Evolutionary conservation across 2,888 invertebrate genomes (phyloP), one percentile per base, ranked within the genome.

Genomic region (Brenthis hecate): DNA sequence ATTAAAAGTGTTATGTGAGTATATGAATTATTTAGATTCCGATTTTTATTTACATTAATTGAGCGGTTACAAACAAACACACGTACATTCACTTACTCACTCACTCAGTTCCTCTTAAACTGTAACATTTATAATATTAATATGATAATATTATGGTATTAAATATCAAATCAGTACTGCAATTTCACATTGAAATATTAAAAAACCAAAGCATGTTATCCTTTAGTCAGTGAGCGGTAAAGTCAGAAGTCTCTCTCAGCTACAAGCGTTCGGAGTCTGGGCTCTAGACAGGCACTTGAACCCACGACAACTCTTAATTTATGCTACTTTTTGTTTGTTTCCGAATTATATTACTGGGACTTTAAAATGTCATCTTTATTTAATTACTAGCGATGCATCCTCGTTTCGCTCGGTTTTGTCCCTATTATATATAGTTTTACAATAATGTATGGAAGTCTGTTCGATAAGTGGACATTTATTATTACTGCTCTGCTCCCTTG

Each of bases 321-420:
- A 75, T 75, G 73, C 70, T 76, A 77, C 76, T 79, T 82, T 78
- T 80, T 78, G 77, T 80, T 74, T 78, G 50, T 60, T 16, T 14
- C n/a, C 16, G 13, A 60, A 50, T 60, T 50, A 28, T 58, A 47
- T 23, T 47, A 58, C 11, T 43, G 6, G 58, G 14, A 19, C 43
- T 47, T 57, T 23, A 43, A 57, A 48, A 32, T 28, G 28, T 28
- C 3, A 28, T 60, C 16, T 50, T 60, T 60, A 50, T 16, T 50
- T 60, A 50, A 60, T 60, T 50, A 48, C 14, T 28, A 13, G 28
- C 28, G 3, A 28, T 4, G 28, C 28, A 28, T 28, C 28, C 28
- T 28, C 4, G 28, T 4, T 28, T 28, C 5, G 5, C 28, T 28
- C 4, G 28, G 5, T 4, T 3, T 28, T 28, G 28, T 0, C 28